Percentiles rank a stretch among this genome's conserved stretches.
Conservation (phyloP, 1,140 invertebrate genomes). For the Phocides pigmalion region DNA sequence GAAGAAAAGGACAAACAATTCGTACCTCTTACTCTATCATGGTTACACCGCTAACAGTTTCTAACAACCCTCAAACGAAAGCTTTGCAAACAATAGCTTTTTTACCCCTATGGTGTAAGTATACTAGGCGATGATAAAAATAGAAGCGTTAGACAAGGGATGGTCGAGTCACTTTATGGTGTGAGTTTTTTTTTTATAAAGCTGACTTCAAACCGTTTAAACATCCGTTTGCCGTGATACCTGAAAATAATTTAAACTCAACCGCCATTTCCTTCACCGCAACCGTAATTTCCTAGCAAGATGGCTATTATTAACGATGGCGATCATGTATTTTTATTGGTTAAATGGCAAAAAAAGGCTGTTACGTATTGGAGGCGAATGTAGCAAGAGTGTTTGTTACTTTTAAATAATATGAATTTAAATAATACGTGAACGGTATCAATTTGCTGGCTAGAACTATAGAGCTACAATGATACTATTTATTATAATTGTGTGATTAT, state of each 20-base stretch:
- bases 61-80: constrained; percentile 8
- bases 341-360: too few species aligned
- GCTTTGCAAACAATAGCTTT: constrained; percentile 35
- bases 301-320: too few species aligned
- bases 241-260: neutral
- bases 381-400: too few species aligned
- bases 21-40: neutral
- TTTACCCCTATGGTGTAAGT: constrained; percentile 45
- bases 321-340: too few species aligned
- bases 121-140: constrained; percentile 51
- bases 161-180: constrained; percentile 7
- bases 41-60: neutral
- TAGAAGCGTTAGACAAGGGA: constrained; percentile 35
- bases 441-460: too few species aligned
- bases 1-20: neutral
- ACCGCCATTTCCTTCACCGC: too few species aligned
- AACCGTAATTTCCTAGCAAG: too few species aligned
- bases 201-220: neutral
- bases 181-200: neutral
- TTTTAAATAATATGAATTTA: too few species aligned
- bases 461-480: too few species aligned
- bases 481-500: too few species aligned
- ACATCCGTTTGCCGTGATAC: neutral
- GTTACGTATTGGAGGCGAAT: too few species aligned
- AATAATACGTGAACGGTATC: too few species aligned